phyloP scores from a whole-genome alignment of 2,888 invertebrate species.

The Parthenolecanium corni region DNA sequence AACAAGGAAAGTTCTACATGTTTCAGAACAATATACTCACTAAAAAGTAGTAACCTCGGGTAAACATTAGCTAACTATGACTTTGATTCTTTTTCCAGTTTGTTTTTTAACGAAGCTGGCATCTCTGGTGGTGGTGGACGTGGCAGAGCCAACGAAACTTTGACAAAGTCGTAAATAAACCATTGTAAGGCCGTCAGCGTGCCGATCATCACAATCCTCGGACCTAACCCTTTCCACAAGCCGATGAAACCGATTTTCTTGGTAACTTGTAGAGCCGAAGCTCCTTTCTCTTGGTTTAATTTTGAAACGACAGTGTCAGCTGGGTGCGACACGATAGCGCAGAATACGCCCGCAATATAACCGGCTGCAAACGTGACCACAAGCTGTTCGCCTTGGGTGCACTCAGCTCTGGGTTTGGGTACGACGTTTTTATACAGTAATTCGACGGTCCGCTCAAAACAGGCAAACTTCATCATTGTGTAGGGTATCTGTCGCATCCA shows the following conservation, averaged over 20 bases:
- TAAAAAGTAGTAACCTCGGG: no score
- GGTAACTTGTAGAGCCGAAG: constrained; percentile 46
- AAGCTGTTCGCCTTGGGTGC: constrained; percentile 68
- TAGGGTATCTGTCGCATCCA: constrained; percentile 80
- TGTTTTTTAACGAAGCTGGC: constrained; percentile 50
- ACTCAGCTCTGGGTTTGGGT: constrained; percentile 68
- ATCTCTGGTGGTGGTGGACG: constrained; percentile 70
- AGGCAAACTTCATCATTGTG: constrained; percentile 93
- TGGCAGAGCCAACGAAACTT: constrained; percentile 65
- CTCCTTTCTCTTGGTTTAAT: constrained; percentile 66
- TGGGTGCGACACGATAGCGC: constrained; percentile 81
- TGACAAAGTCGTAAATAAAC: constrained; percentile 87
- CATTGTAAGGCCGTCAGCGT: constrained; percentile 85
- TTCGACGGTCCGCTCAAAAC: constrained; percentile 78
- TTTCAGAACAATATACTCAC: no score
- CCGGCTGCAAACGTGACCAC: constrained; percentile 78
- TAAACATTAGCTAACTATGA: background rate
- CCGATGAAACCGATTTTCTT: constrained; percentile 47
- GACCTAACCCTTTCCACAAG: constrained; percentile 70
- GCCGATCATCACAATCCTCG: constrained; percentile 87
- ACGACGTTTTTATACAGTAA: constrained; percentile 62
- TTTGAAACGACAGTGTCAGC: constrained; percentile 84
- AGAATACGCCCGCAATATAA: constrained; percentile 83
- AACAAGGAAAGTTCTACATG: no score
- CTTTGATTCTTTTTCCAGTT: constrained; percentile 36